Conservation (phyloP, 2,888 invertebrate species). For the Gymnocheta viridis region DNA sequence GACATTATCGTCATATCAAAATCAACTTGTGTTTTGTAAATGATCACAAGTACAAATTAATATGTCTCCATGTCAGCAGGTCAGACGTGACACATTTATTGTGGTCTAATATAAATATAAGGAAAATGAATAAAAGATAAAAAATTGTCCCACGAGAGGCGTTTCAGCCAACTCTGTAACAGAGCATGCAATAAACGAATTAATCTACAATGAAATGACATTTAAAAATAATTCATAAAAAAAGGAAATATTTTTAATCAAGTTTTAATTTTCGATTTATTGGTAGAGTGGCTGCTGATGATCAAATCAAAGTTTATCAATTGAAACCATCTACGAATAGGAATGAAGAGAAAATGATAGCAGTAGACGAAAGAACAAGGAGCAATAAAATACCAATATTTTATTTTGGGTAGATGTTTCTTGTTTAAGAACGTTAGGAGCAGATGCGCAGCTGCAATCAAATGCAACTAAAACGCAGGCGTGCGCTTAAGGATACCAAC, state of each 20-base stretch:
- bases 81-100: slow-evolving; percentile 52
- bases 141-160: slow-evolving; percentile 13
- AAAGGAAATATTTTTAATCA: not conserved
- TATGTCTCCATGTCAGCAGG: slow-evolving; percentile 14
- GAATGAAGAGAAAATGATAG: slow-evolving; percentile 11
- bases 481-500: slow-evolving; percentile 50
- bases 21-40: slow-evolving; percentile 49
- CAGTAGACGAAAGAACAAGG: slow-evolving; percentile 11
- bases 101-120: slow-evolving; percentile 34
- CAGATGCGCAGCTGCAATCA: slow-evolving; percentile 68
- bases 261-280: slow-evolving; percentile 1
- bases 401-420: slow-evolving; percentile 37
- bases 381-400: slow-evolving; percentile 33
- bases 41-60: slow-evolving; percentile 59
- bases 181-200: slow-evolving; percentile 60
- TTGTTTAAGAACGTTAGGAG: slow-evolving; percentile 61
- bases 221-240: not conserved
- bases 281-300: slow-evolving; percentile 22
- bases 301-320: slow-evolving; percentile 50
- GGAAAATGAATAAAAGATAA: not conserved
- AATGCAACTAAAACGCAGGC: slow-evolving; percentile 62
- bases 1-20: slow-evolving; percentile 53
- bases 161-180: not conserved
- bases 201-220: slow-evolving; percentile 58
- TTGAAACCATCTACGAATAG: slow-evolving; percentile 51